phyloP scores from a whole-genome alignment of 2,797 vertebrate genomes.

The Peromyscus eremicus region DNA sequence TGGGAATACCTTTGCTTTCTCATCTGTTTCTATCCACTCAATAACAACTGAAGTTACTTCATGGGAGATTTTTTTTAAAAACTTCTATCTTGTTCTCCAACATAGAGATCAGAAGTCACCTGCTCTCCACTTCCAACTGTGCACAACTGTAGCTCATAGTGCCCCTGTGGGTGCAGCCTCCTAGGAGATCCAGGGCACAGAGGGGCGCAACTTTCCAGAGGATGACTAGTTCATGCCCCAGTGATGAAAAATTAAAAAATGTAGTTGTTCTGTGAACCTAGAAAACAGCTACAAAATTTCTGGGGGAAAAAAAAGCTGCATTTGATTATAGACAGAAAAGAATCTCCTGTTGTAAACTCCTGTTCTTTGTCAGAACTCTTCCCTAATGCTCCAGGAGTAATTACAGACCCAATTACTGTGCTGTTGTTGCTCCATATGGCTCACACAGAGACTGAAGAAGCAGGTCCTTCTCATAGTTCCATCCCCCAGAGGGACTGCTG shows the following conservation, averaged over 20 bases:
- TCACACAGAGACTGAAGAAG: background rate
- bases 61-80: background rate
- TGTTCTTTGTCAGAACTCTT: background rate
- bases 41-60: constrained; percentile 14
- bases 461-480: background rate
- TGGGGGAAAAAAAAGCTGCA: background rate
- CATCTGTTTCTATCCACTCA: constrained; percentile 1
- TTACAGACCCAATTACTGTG: background rate
- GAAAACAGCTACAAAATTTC: background rate
- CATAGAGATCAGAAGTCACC: background rate
- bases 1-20: constrained; percentile 17
- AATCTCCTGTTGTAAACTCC: background rate
- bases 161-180: background rate
- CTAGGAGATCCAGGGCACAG: background rate
- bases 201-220: background rate
- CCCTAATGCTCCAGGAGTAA: background rate
- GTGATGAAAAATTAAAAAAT: background rate
- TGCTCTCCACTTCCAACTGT: background rate
- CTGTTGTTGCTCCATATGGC: background rate
- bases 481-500: no score
- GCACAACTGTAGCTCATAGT: background rate
- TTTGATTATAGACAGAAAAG: constrained; percentile 40
- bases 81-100: background rate
- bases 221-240: background rate
- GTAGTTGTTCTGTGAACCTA: background rate